A percentile compares a stretch with the other conserved stretches of the same genome.
phyloP scores from a whole-genome alignment of 2,888 invertebrate species.

The Trachelus iudaicus region DNA sequence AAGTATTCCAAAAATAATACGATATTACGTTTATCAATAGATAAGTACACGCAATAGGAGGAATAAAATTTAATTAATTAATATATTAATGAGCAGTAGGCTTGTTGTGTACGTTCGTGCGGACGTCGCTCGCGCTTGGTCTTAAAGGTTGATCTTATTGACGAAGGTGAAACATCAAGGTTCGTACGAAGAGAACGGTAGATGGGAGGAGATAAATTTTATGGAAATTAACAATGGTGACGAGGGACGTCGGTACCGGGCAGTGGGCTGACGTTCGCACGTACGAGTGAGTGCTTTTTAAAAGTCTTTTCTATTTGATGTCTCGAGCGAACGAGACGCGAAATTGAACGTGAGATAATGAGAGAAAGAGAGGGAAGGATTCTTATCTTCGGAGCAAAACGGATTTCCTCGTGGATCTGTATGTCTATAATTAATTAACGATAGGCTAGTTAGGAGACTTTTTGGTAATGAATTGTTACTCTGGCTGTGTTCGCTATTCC shows the following conservation, averaged over 20 bases:
- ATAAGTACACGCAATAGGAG: not conserved
- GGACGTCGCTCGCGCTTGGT: not conserved
- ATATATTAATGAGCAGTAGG: not conserved
- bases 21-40: not conserved
- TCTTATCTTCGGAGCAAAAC: not conserved
- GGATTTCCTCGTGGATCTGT: not conserved
- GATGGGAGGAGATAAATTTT: not conserved
- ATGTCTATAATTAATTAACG: not conserved
- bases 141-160: not conserved
- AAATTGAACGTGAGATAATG: constrained; percentile 4
- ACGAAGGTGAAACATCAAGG: not conserved
- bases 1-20: constrained; percentile 31
- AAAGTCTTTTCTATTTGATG: not conserved
- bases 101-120: not conserved
- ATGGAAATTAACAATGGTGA: not conserved
- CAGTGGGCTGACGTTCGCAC: not conserved
- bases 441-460: not conserved
- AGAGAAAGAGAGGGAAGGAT: constrained; percentile 1
- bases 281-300: not conserved
- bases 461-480: not conserved
- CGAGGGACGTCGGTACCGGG: not conserved
- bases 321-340: not conserved
- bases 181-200: not conserved
- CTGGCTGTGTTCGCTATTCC: not conserved
- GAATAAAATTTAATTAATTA: not conserved